Conservation (phyloP, 2,888 invertebrate species). For the Ecdyonurus torrentis region DNA sequence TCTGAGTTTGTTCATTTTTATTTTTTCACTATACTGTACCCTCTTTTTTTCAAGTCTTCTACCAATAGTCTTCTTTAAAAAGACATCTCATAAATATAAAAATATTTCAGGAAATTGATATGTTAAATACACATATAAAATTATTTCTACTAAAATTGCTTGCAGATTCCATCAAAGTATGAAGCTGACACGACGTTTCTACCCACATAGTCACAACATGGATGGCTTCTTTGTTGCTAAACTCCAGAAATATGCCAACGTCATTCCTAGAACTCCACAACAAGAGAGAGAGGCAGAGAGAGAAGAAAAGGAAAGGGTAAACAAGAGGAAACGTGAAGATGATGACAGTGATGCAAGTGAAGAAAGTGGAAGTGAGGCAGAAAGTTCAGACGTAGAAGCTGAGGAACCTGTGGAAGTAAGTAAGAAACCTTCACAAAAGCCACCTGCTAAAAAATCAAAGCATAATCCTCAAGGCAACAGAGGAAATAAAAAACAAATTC, state of each 20-base stretch:
- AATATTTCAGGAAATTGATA: not conserved
- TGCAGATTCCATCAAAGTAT: conserved; percentile 75
- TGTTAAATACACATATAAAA: too few relatives aligned
- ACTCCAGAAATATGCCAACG: conserved; percentile 87
- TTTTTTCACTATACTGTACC: too few relatives aligned
- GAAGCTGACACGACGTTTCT: conserved; percentile 76
- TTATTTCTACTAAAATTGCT: too few relatives aligned
- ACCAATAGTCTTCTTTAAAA: too few relatives aligned
- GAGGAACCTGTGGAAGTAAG: not conserved
- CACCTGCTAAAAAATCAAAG: not conserved
- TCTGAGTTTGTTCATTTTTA: too few relatives aligned
- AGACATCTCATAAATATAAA: too few relatives aligned
- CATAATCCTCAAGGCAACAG: not conserved
- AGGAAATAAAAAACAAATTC: not conserved
- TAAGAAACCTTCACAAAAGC: not conserved
- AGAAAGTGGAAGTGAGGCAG: not conserved
- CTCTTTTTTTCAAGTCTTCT: too few relatives aligned
- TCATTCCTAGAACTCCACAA: conserved; percentile 28
- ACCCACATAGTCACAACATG: conserved; percentile 97
- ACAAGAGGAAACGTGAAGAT: not conserved
- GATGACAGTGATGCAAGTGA: not conserved
- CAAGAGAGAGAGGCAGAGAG: conserved; percentile 7
- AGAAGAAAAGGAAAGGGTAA: conserved; percentile 1
- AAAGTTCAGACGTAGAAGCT: not conserved
- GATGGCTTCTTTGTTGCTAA: conserved; percentile 99